Evolutionary conservation across 2,113 vertebrate species (phyloP).

Genomic region (Sclerurus mexicanus): DNA sequence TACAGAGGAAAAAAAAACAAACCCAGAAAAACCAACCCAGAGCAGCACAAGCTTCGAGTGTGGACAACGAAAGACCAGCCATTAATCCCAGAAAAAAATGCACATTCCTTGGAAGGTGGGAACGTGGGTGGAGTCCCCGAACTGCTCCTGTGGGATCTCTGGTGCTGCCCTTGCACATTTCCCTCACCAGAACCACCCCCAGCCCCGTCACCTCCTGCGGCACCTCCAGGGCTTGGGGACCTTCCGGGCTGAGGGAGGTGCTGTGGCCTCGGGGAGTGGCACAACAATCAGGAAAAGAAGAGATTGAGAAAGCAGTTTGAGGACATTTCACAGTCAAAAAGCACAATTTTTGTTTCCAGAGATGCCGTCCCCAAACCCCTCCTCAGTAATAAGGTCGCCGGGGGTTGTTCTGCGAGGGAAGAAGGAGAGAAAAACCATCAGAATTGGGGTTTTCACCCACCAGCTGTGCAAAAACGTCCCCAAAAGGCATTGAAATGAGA

Average conservation of each 20-base stretch:
- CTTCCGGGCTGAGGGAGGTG: not conserved
- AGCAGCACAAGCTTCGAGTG: not conserved
- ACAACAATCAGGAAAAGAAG: not conserved
- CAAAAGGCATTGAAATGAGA: not conserved
- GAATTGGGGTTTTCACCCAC: not conserved
- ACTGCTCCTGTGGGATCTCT: not conserved
- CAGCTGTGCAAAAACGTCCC: not conserved
- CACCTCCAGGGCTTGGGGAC: too few relatives aligned
- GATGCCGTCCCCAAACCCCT: not conserved
- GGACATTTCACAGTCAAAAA: conserved; percentile 23
- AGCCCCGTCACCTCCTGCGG: not conserved
- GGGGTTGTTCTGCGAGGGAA: conserved; percentile 90
- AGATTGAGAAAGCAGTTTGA: not conserved
- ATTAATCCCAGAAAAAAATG: not conserved
- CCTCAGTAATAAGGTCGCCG: conserved; percentile 96
- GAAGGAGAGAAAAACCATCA: not conserved
- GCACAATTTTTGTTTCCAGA: not conserved
- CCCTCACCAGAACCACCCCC: not conserved
- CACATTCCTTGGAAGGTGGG: not conserved
- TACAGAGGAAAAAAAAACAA: not conserved
- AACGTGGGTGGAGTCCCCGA: not conserved
- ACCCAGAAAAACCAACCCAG: not conserved
- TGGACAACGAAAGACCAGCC: not conserved
- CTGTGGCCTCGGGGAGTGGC: not conserved
- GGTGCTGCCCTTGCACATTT: not conserved